A percentile compares a stretch with the other conserved stretches of the same genome.
These are phyloP conservation scores for Myotis yumanensis DNA, from an alignment of 2,113 vertebrate genomes.

Conservation along the genomic window DNA sequence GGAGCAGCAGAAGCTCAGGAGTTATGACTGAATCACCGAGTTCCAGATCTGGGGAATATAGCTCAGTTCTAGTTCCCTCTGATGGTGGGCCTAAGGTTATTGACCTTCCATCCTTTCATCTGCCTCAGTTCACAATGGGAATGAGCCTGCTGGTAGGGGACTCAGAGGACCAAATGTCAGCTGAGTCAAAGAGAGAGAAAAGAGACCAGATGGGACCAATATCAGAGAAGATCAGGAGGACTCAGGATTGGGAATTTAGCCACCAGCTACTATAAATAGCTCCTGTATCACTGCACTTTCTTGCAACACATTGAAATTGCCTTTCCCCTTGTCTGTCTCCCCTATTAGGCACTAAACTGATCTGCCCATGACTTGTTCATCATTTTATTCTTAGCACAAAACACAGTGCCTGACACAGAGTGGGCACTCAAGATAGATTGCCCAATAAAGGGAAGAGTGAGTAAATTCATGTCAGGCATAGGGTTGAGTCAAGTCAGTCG, in stretches of 20 bases:
- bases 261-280: background rate
- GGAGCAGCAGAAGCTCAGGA: background rate
- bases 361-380: background rate
- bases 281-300: background rate
- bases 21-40: background rate
- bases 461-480: background rate
- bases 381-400: constrained; percentile 35
- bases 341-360: background rate
- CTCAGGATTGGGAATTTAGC: background rate
- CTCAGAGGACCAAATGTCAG: background rate
- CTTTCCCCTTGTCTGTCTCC: background rate
- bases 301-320: background rate
- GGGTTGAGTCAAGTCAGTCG: background rate
- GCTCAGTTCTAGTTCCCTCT: background rate
- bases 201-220: background rate
- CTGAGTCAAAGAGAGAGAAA: background rate
- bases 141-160: background rate
- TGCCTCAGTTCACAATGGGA: background rate
- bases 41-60: background rate
- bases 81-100: background rate
- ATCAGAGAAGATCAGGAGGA: background rate
- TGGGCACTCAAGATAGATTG: background rate
- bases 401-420: background rate
- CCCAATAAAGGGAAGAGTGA: background rate
- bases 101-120: background rate